Conservation (phyloP, 2,797 vertebrate genomes). For the Chelon auratus region DNA sequence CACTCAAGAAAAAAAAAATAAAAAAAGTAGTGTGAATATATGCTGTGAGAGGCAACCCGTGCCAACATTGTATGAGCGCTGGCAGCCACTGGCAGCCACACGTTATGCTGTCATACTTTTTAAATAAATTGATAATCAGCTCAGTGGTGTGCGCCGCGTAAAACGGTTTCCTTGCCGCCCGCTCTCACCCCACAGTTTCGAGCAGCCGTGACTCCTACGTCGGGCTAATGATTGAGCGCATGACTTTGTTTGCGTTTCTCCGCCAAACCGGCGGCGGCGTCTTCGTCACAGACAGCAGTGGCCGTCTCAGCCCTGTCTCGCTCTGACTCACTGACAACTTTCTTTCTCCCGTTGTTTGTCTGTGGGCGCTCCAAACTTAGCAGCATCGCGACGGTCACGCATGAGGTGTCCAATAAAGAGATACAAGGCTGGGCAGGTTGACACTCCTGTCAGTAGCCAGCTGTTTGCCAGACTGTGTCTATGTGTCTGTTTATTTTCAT, state of each 20-base stretch:
- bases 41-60: constrained; percentile 41
- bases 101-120: constrained; percentile 57
- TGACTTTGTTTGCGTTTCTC: constrained; percentile 1
- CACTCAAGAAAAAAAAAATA: not conserved
- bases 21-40: constrained; percentile 52
- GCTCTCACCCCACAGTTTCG: not conserved
- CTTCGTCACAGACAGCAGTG: constrained; percentile 28
- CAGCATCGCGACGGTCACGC: constrained; percentile 63
- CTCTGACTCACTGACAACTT: constrained; percentile 65
- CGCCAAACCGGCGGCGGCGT: constrained; percentile 16
- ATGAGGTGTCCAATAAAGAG: constrained; percentile 67
- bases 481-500: constrained; percentile 25
- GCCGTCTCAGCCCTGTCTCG: constrained; percentile 21
- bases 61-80: constrained; percentile 68
- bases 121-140: constrained; percentile 53
- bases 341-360: constrained; percentile 54
- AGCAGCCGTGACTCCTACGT: not conserved
- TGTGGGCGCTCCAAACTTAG: constrained; percentile 63
- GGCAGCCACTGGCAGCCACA: constrained; percentile 58
- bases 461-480: constrained; percentile 63
- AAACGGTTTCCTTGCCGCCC: constrained; percentile 32
- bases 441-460: constrained; percentile 73
- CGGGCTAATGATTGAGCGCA: constrained; percentile 11
- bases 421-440: constrained; percentile 47
- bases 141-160: constrained; percentile 5